Evolutionary conservation across 2,113 vertebrate genomes (phyloP), one percentile per base, ranked within the genome.

Genomic region (Sebastes schlegelii): DNA sequence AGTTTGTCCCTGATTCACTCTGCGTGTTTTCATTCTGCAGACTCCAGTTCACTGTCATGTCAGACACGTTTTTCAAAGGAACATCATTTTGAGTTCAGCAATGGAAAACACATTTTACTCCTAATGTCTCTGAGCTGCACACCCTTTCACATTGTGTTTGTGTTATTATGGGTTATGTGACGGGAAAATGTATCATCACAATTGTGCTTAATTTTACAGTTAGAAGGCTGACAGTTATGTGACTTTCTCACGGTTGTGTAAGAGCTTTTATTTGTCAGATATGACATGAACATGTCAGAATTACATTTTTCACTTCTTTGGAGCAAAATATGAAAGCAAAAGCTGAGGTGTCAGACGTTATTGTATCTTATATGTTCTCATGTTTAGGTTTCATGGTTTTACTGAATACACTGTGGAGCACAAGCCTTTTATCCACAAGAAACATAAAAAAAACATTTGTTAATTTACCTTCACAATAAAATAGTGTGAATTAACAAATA

Each of bases 1-100:
- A 62, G 16, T 82, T 63, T 81, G 77, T 81, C 77, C 43, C 46
- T 4, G 54, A 64, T 48, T 64, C 54, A 14, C 55, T 74, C 52
- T 19, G 21, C 52, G 4, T 70, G 75, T 73, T 73, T 83, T 48
- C 79, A 54, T 61, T 57, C 65, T 71, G 12, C 62, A 51, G 54
- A 63, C 21, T 76, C 14, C 2, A 5, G 12, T 71, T 77, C 49
- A 17, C 21, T 1, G 12, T 80, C 66, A 2, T 26, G 1, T 60
- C 66, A 23, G 16, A 65, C 26, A 19, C 6, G 8, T 74, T 17
- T 66, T 6, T 67, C 43, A 77, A 61, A 49, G 34, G 17, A 60
- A 60, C 34, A 13, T 55, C 49, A 58, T 80, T 83, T 75, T 8
- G 6, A 80, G 49, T 23, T 76, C 3, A 61, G 58, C 13, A 23